Base-by-base conservation (phyloP, 2,113 vertebrate species). In the Entomyzon cyanotis region DNA sequence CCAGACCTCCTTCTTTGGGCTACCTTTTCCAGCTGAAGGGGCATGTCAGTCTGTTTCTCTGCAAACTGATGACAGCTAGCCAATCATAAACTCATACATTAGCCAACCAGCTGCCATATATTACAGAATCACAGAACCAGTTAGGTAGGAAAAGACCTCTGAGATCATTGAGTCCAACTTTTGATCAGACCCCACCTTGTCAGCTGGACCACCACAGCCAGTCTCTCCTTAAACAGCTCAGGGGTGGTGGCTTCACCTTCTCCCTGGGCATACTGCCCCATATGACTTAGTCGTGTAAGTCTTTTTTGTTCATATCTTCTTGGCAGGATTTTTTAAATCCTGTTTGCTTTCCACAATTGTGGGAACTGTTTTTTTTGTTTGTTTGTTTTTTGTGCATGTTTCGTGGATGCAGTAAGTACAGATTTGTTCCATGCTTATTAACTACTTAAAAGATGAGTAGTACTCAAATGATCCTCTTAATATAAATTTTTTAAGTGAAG, bases 81-180 rank as follows among this genome's bases (percentile, higher is more conserved):
- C 5, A 7, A 47, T 82, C 93, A 37, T 42, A 44, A 85, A 55
- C 18, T 30, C 25, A 39, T 7, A 27, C 4, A 6, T 55, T 37
- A 77, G 42, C 25, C 30, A 65, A 24, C 13, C 4, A 55, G 10
- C 24, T 63, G 24, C 21, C 9, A 15, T 20, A 5, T 59, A 28
- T 17, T n/a, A 39, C 7, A 58, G 23, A 50, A 74, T 42, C 33
- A 59, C 52, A 59, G 52, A 74, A 65, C 33, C 15, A 73, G 12
- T 13, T 37, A 37, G 16, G 42, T 28, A 27, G 52, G 37, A 73
- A 88, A 73, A 44, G 31, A 58, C 4, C 18, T 73, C 33, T 50
- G 19, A 46, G 60, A 17, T 52, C 20, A 52, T 33, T 0, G 0
- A 30, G 37, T 46, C 27, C 37, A 39, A 8, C 23, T 12, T 44